Evolutionary conservation across 2,888 invertebrate genomes (phyloP).

Genomic region (Eilema sororculum): DNA sequence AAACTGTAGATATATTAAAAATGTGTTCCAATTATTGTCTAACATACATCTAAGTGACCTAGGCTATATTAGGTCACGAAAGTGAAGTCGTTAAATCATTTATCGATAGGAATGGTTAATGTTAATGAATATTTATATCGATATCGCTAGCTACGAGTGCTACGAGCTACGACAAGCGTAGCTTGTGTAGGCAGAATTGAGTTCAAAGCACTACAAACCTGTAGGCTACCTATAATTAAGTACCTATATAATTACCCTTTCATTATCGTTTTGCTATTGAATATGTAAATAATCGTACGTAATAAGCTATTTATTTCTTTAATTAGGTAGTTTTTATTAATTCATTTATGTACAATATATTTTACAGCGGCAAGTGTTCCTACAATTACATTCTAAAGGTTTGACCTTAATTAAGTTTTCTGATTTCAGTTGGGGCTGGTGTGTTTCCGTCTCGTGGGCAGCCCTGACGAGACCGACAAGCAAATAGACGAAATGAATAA

Average conservation of each 20-base stretch:
- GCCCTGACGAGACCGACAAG: conserved; percentile 71
- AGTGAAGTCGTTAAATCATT: not conserved
- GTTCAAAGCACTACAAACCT: conserved; percentile 1
- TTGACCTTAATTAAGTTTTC: not conserved
- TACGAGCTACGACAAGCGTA: not conserved
- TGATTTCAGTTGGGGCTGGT: conserved; percentile 92
- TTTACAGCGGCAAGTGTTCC: not conserved
- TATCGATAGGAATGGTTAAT: not conserved
- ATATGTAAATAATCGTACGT: not conserved
- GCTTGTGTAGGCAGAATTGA: too few species aligned
- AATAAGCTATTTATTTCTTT: too few species aligned
- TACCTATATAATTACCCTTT: not conserved
- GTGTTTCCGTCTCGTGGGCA: conserved; percentile 95
- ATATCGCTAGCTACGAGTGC: not conserved
- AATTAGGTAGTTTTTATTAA: too few species aligned
- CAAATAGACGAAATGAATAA: conserved; percentile 92
- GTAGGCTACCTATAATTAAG: not conserved
- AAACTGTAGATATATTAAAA: not conserved
- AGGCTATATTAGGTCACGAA: not conserved
- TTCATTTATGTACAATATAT: too few species aligned
- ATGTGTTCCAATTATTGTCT: not conserved
- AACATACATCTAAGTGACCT: not conserved
- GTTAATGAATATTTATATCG: not conserved
- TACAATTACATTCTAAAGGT: not conserved
- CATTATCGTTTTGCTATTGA: not conserved